Evolutionary conservation across 1,140 invertebrate genomes (phyloP).

Genomic region (Drosophila nigromelanica): DNA sequence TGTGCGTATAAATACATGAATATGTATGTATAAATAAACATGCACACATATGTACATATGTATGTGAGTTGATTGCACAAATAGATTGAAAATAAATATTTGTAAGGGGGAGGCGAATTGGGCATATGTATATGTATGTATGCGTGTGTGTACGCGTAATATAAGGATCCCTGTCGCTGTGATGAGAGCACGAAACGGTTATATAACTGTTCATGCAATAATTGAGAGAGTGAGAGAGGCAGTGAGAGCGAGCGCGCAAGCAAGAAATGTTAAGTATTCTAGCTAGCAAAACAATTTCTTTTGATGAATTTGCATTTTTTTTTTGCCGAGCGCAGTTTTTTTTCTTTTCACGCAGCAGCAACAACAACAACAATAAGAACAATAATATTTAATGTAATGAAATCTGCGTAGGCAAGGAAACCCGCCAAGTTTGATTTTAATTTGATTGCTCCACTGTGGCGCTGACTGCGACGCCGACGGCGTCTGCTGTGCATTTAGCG

Average conservation of each 20-base stretch:
- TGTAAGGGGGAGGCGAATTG: conserved; percentile 3
- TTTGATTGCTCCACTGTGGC: conserved; percentile 60
- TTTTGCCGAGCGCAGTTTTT: conserved; percentile 12
- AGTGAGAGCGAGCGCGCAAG: conserved; percentile 3
- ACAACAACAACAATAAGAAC: conserved; percentile 13
- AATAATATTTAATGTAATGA: conserved; percentile 59
- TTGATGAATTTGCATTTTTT: conserved; percentile 62
- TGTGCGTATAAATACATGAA: neutral
- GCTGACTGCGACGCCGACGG: conserved; percentile 3
- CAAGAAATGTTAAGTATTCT: conserved; percentile 1
- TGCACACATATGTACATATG: too few relatives aligned
- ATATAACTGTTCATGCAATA: conserved; percentile 54
- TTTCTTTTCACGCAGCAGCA: conserved; percentile 12
- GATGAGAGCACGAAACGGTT: conserved; percentile 36
- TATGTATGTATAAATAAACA: neutral
- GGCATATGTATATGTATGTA: conserved; percentile 10
- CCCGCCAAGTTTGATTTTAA: conserved; percentile 74
- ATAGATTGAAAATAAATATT: conserved; percentile 17
- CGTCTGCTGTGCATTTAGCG: conserved; percentile 66
- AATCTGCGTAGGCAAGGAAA: conserved; percentile 68
- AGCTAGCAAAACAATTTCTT: conserved; percentile 47
- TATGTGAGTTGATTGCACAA: conserved; percentile 13
- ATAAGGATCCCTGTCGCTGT: conserved; percentile 52
- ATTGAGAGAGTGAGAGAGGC: neutral
- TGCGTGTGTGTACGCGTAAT: conserved; percentile 31